These are phyloP conservation scores for Lamellibrachia satsuma DNA, from an alignment of 2,888 invertebrate species.

Conservation along the genomic window DNA sequence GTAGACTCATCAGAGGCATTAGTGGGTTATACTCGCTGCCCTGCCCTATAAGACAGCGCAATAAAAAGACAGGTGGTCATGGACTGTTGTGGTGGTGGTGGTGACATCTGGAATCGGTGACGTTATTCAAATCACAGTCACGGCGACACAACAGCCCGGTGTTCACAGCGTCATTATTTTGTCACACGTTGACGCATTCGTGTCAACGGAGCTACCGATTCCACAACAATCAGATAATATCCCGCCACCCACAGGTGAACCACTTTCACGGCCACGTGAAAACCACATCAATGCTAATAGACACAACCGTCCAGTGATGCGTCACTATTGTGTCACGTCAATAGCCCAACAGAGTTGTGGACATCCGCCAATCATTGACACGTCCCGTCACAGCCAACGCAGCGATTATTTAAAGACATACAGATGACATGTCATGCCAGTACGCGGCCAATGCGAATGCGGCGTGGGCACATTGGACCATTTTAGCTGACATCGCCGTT, in stretches of 20 bases:
- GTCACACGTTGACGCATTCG: slow-evolving; percentile 10
- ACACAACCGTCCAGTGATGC: background rate
- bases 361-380: slow-evolving; percentile 1
- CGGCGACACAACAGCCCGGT: background rate
- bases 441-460: background rate
- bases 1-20: background rate
- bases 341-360: background rate
- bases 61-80: background rate
- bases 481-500: background rate
- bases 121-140: background rate
- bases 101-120: background rate
- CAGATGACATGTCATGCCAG: background rate
- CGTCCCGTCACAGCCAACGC: background rate
- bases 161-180: background rate
- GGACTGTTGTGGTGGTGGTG: background rate
- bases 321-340: background rate
- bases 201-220: background rate
- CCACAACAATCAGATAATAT: slow-evolving; percentile 4
- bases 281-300: slow-evolving; percentile 3
- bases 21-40: background rate
- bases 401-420: background rate
- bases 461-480: background rate
- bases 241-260: background rate
- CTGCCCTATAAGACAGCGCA: background rate
- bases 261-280: slow-evolving; percentile 5